These are phyloP conservation scores for Melanitta fusca DNA, from an alignment of 2,797 vertebrate species.

Conservation along the genomic window DNA sequence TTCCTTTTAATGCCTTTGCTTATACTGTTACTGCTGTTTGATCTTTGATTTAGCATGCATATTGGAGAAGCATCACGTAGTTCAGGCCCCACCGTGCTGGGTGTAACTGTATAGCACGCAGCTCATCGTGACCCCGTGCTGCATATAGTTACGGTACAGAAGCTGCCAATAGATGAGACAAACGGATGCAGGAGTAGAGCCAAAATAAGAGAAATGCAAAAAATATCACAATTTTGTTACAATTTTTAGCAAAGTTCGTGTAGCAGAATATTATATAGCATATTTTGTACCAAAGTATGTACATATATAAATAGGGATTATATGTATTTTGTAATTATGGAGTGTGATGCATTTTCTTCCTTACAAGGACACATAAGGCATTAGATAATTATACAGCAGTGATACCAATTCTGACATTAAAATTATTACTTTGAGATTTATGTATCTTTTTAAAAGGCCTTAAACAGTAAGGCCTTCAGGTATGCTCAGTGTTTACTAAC, in stretches of 20 bases:
- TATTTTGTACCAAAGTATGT: not conserved
- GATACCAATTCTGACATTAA: conserved; percentile 18
- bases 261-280: not conserved
- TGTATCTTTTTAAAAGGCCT: not conserved
- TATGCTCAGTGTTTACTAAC: not conserved
- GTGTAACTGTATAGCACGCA: not conserved
- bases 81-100: not conserved
- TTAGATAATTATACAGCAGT: conserved; percentile 40
- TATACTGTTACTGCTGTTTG: not conserved
- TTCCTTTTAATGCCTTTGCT: not conserved
- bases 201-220: not conserved
- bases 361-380: conserved; percentile 16
- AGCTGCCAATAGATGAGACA: not conserved
- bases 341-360: conserved; percentile 28
- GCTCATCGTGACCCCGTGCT: not conserved
- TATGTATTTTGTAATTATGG: conserved; percentile 48
- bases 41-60: not conserved
- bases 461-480: conserved; percentile 21
- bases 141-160: not conserved
- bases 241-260: not conserved
- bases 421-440: conserved; percentile 36
- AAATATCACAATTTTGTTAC: not conserved
- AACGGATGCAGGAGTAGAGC: not conserved
- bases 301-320: conserved; percentile 1
- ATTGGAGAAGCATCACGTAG: not conserved